Base-by-base conservation (phyloP, 2,113 vertebrate genomes). In the Microcebus ravelobensis region DNA sequence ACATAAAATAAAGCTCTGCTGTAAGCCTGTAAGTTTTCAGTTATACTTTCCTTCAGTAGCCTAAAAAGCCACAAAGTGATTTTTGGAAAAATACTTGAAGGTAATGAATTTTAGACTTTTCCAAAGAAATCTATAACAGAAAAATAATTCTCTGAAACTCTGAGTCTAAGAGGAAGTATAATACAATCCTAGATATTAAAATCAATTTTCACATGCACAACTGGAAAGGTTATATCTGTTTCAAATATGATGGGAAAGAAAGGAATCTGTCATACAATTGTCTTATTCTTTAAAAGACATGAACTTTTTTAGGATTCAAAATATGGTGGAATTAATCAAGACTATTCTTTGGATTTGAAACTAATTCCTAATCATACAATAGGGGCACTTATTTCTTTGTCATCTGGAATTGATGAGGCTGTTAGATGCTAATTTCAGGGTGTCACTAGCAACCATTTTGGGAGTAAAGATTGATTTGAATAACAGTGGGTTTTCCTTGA, bases 351-450 rank as follows among this genome's bases (percentile, higher is more conserved):
- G 93, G 61, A 87, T 95, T 96, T 91, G 86, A 96, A 98, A 92
- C 39, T 91, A 94, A 80, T 71, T 97, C 90, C 63, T 95, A 92
- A 71, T 92, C 94, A 86, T 92, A 97, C 90, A 93, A 65, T 89
- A 96, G 95, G 91, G 85, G n/a, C 39, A 96, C 97, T 98, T 94
- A 88, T 95, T 95, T 97, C 91, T 87, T 94, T 97, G 90, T 97
- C 95, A 92, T 96, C n/a, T 95, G 65, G 87, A 98, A 98, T 81
- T 95, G 98, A 98, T 97, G 92, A 96, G 91, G 96, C 96, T 94
- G 87, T 97, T 96, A 96, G 87, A 92, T 97, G 95, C 89, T 98
- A 97, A 96, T 97, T 98, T 98, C 93, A 97, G 96, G 95, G 96
- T 97, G 96, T 98, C 97, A 96, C 86, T 95, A 91, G 93, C 94